Percentiles rank a stretch among this genome's conserved stretches.
These are phyloP conservation scores for Montipora sp. DNA, from an alignment of 64 coral and sea anemone genomes.

Conservation along the genomic window DNA sequence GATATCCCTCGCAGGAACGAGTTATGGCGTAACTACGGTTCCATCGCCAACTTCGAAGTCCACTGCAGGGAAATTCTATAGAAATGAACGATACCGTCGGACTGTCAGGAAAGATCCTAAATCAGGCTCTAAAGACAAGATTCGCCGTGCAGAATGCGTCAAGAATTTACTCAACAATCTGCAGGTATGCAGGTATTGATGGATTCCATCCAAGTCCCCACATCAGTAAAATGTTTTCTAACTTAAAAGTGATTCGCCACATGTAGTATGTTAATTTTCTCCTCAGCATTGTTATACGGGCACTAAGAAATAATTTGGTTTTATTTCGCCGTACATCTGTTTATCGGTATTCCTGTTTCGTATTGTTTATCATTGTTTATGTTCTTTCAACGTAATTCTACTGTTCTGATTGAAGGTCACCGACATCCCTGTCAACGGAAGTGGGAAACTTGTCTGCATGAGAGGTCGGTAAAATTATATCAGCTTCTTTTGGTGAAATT, in stretches of 20 bases:
- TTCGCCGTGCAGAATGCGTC: not conserved
- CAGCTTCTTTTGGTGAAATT: too few species aligned
- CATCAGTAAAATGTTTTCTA: too few species aligned
- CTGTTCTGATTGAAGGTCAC: not conserved
- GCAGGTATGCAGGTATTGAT: not conserved
- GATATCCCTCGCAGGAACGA: not conserved
- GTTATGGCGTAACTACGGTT: not conserved
- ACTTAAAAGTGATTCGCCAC: too few species aligned
- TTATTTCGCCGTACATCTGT: too few species aligned
- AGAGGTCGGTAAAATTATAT: not conserved
- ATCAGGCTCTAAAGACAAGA: not conserved
- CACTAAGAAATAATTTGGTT: too few species aligned
- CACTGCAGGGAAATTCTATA: not conserved
- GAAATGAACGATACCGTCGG: not conserved
- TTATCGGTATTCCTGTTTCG: too few species aligned
- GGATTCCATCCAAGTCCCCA: too few species aligned
- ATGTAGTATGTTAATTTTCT: too few species aligned
- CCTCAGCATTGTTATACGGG: too few species aligned
- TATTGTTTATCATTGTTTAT: too few species aligned
- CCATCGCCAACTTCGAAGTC: not conserved
- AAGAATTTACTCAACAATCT: not conserved
- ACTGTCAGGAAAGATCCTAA: not conserved
- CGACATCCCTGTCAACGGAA: not conserved
- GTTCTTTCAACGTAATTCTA: too few species aligned
- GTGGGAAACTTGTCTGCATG: constrained; percentile 3